Conservation (phyloP, 2,113 vertebrate species). For the Carassius auratus region DNA sequence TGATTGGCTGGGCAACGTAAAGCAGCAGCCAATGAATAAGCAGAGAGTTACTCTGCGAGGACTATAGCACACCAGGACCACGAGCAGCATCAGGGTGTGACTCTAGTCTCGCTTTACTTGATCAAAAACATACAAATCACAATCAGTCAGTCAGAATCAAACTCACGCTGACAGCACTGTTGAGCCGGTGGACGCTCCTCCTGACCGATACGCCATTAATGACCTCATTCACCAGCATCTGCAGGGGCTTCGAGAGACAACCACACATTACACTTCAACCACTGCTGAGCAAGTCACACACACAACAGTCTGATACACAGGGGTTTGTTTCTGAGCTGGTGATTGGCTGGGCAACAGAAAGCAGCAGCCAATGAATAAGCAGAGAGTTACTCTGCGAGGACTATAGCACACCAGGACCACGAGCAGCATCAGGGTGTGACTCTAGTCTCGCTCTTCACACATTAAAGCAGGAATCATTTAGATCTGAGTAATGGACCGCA, state of each 20-base stretch:
- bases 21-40: constrained; percentile 80
- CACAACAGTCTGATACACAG: background rate
- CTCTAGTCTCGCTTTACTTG: constrained; percentile 74
- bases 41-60: constrained; percentile 76
- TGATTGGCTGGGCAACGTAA: constrained; percentile 72
- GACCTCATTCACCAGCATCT: too few species aligned
- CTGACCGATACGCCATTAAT: too few species aligned
- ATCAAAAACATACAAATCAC: too few species aligned
- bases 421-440: constrained; percentile 69
- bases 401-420: constrained; percentile 79
- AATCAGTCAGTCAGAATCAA: too few species aligned
- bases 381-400: constrained; percentile 76
- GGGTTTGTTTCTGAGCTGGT: constrained; percentile 73
- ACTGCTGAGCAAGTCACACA: too few species aligned
- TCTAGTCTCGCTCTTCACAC: constrained; percentile 65
- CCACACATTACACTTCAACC: too few species aligned
- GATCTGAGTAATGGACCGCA: background rate
- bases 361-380: constrained; percentile 81
- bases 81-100: constrained; percentile 66
- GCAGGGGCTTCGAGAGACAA: background rate
- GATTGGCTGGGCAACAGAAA: constrained; percentile 70
- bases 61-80: constrained; percentile 77
- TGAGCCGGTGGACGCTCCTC: too few species aligned
- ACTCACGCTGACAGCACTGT: too few species aligned
- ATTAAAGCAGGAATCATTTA: background rate